These are phyloP conservation scores for Epinotia nisella DNA, from an alignment of 2,888 invertebrate genomes.

Conservation along the genomic window DNA sequence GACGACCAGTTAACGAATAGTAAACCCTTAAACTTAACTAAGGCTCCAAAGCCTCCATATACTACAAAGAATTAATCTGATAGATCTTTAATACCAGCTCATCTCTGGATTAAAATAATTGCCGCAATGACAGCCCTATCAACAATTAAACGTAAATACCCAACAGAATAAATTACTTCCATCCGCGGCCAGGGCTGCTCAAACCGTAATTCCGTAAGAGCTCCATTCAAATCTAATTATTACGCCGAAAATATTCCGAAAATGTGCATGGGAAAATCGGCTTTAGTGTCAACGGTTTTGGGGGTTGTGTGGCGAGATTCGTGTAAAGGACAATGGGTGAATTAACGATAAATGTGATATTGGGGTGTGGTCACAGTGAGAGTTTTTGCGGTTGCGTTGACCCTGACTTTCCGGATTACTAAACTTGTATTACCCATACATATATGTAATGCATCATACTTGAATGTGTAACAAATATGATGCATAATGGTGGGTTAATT, in stretches of 20 bases:
- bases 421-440: no score
- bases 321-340: constrained; percentile 1
- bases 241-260: constrained; percentile 7
- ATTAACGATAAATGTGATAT: constrained; percentile 21
- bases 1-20: no score
- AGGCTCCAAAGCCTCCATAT: no score
- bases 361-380: constrained; percentile 3
- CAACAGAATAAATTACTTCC: not conserved
- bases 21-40: no score
- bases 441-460: no score
- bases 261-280: not conserved
- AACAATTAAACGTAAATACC: constrained; percentile 20
- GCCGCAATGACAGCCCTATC: constrained; percentile 16
- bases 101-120: not conserved
- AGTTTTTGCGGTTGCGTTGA: not conserved
- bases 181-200: constrained; percentile 11
- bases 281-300: not conserved
- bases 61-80: no score
- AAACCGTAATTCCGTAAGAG: constrained; percentile 23
- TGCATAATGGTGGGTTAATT: no score
- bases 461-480: no score
- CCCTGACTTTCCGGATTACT: not conserved
- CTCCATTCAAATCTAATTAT: constrained; percentile 31
- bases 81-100: no score
- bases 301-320: not conserved